Base-by-base conservation (phyloP, 2,113 vertebrate genomes). In the Elephantulus edwardii region DNA sequence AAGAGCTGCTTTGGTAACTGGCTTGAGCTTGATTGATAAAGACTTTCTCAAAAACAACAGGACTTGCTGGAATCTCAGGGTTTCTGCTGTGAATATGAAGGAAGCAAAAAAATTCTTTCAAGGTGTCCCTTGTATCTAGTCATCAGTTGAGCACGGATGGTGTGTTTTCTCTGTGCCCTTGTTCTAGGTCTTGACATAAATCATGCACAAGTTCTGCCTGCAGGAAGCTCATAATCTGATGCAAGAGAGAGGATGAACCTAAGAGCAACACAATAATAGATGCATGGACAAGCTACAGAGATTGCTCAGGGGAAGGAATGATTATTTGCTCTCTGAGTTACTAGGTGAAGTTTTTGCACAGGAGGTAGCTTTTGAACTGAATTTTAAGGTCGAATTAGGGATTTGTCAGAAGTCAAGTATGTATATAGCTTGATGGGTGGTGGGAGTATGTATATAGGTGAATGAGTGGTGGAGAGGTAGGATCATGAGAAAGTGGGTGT, bases 51-150 rank as follows among this genome's bases (percentile, higher is more conserved):
- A 71, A 62, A 93, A 91, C 44, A 89, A 75, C 52, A 79, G 54
- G 14, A 2, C 33, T 64, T 89, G 70, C 24, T 50, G 64, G 93
- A 54, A 85, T 76, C 54, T 83, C 82, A 89, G 66, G 42, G 33
- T 88, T 72, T 83, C 44, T 86, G 48, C 76, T 91, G 88, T 92
- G 42, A 93, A 20, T 94, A 60, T 58, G 38, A 95, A 89, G 66
- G n/a, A 9, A 91, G 91, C 24, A 86, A 75, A 35, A 81, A 93
- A 90, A 87, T 66, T 80, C 46, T 89, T 76, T 42, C 42, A 80
- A 82, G 13, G 0, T 88, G 10, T 35, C 33, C 54, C 40, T 89
- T 60, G 40, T 83, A 42, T 80, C 19, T 87, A 87, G 5, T 0
- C 28, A 11, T 81, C 44, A 88, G 74, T 60, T 2, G 11, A 60